Evolutionary conservation across 2,888 invertebrate species (phyloP).

Genomic region (Phyllotreta striolata): DNA sequence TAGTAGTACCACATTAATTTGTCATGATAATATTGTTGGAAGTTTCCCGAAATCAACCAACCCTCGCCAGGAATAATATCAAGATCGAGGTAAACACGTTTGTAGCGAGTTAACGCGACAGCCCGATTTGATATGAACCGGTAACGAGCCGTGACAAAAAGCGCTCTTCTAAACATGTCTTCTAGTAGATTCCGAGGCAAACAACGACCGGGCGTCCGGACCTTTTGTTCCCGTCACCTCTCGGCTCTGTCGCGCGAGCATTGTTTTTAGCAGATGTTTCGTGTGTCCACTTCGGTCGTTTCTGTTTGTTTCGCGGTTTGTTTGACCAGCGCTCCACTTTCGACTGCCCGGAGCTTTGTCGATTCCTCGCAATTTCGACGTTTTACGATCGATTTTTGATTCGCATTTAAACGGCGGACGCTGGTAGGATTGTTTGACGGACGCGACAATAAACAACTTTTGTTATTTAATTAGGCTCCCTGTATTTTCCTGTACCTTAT

Average conservation of each 20-base stretch:
- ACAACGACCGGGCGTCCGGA: constrained; percentile 45
- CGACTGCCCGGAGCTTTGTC: constrained; percentile 41
- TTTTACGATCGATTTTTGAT: constrained; percentile 5
- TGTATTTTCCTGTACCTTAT: too few relatives aligned
- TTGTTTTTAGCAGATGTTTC: constrained; percentile 42
- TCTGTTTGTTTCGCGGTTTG: constrained; percentile 42
- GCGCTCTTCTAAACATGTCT: constrained; percentile 34
- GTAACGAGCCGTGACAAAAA: constrained; percentile 53
- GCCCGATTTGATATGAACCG: constrained; percentile 46
- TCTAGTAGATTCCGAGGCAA: constrained; percentile 39
- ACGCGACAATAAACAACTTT: too few relatives aligned
- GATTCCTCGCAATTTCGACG: constrained; percentile 33
- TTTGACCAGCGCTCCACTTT: constrained; percentile 46
- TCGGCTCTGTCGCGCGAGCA: constrained; percentile 34
- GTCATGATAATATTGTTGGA: neutral
- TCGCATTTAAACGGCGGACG: too few relatives aligned
- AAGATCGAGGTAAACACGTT: constrained; percentile 30
- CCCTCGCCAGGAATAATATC: constrained; percentile 18
- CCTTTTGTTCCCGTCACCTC: constrained; percentile 50
- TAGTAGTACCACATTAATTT: too few relatives aligned
- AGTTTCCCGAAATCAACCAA: neutral
- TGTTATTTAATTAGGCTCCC: too few relatives aligned
- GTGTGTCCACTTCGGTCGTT: constrained; percentile 43
- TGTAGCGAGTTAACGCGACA: constrained; percentile 46
- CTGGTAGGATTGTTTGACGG: too few relatives aligned